Conservation (phyloP, 2,797 vertebrate species). For the Gila robusta region DNA sequence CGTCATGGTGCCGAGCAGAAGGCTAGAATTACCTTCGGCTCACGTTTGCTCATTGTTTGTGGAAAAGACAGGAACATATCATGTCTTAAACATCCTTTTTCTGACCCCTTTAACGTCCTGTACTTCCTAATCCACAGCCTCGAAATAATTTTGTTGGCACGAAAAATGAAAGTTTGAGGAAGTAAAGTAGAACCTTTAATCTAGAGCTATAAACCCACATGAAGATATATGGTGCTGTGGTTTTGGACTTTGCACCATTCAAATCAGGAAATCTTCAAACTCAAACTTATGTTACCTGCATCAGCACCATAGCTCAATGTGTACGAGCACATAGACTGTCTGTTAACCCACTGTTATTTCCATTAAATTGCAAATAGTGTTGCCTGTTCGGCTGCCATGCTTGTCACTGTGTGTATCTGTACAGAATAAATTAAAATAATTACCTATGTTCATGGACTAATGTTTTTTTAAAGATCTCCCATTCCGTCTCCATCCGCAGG, state of each 20-base stretch:
- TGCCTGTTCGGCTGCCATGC: background rate
- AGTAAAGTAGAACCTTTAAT: background rate
- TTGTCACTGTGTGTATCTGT: background rate
- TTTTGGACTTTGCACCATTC: background rate
- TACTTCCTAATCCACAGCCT: background rate
- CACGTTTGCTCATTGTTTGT: slow-evolving; percentile 25
- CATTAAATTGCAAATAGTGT: background rate
- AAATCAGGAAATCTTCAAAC: background rate
- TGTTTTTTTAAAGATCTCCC: background rate
- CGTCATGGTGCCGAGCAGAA: background rate
- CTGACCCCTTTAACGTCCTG: slow-evolving; percentile 14
- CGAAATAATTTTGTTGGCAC: background rate
- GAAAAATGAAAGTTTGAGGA: background rate
- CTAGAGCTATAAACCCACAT: background rate
- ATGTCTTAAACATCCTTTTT: slow-evolving; percentile 16
- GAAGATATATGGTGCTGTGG: background rate
- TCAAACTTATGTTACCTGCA: background rate
- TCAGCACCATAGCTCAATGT: background rate
- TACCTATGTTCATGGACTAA: background rate
- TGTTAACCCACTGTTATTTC: background rate
- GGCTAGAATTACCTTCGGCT: background rate
- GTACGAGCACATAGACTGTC: background rate
- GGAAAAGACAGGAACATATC: slow-evolving; percentile 1
- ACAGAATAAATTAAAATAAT: background rate
- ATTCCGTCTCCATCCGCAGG: slow-evolving; percentile 73